A percentile compares a stretch with the other conserved stretches of the same genome.
These are phyloP conservation scores for Drosophila pandora DNA, from an alignment of 1,140 invertebrate genomes.

Conservation along the genomic window DNA sequence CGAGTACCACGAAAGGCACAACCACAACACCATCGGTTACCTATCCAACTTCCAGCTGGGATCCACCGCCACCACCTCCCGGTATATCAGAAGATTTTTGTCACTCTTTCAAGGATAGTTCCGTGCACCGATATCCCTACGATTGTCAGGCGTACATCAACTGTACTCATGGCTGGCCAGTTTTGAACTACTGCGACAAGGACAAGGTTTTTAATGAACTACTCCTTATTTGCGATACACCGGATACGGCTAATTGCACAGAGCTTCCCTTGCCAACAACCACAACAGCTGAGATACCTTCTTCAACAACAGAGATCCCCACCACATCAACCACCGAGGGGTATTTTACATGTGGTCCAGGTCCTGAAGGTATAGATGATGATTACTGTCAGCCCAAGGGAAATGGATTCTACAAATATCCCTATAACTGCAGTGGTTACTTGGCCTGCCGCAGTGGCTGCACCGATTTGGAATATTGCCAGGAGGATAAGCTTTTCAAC, in stretches of 20 bases:
- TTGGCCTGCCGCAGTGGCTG: conserved; percentile 59
- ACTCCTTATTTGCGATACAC: conserved; percentile 67
- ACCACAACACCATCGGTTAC: conserved; percentile 5
- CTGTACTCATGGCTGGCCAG: conserved; percentile 61
- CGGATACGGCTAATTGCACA: conserved; percentile 56
- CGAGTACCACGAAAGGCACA: neutral
- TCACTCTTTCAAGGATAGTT: conserved; percentile 22
- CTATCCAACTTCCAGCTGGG: conserved; percentile 46
- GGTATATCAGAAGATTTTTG: conserved; percentile 52
- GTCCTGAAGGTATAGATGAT: conserved; percentile 31
- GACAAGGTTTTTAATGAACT: conserved; percentile 60
- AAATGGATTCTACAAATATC: conserved; percentile 68
- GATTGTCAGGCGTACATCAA: conserved; percentile 74
- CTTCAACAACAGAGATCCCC: conserved; percentile 26
- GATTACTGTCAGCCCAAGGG: conserved; percentile 40
- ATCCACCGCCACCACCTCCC: conserved; percentile 50
- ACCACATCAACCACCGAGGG: conserved; percentile 24
- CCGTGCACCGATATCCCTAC: conserved; percentile 59
- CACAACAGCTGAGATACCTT: conserved; percentile 8
- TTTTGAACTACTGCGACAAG: conserved; percentile 56
- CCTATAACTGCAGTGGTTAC: conserved; percentile 59
- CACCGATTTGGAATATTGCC: conserved; percentile 54
- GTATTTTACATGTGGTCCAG: conserved; percentile 33
- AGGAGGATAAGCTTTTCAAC: conserved; percentile 61
- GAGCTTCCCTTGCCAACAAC: conserved; percentile 52